phyloP scores from a whole-genome alignment of 2,113 vertebrate genomes.

The Chaetops frenatus region DNA sequence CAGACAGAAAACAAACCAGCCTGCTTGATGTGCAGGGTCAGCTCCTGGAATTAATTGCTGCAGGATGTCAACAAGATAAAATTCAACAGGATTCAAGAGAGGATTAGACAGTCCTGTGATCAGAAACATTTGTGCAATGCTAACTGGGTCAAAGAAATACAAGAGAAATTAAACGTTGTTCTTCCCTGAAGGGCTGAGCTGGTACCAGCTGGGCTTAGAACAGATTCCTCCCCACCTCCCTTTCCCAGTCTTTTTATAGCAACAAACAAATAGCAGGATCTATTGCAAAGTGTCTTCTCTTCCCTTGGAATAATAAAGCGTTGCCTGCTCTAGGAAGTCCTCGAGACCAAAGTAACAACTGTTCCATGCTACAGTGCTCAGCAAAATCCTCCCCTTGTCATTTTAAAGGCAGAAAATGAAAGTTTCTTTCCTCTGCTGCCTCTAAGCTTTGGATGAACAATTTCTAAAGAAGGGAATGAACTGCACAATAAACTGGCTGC shows the following conservation, averaged over 20 bases:
- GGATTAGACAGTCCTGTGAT: constrained; percentile 45
- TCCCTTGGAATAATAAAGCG: not conserved
- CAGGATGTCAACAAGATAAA: constrained; percentile 30
- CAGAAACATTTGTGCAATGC: not conserved
- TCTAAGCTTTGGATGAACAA: not conserved
- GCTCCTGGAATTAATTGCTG: constrained; percentile 2
- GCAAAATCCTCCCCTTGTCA: not conserved
- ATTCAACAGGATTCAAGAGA: not conserved
- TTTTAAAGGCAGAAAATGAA: not conserved
- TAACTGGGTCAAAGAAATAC: constrained; percentile 57
- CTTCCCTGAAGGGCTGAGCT: constrained; percentile 31
- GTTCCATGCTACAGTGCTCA: accelerated
- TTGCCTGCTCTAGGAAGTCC: not conserved
- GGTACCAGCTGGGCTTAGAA: constrained; percentile 18
- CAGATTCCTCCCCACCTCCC: not conserved
- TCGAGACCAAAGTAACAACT: not conserved
- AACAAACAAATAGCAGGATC: not conserved
- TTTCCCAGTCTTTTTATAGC: not conserved
- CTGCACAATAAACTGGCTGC: not conserved
- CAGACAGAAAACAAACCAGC: not conserved
- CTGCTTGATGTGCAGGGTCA: not conserved
- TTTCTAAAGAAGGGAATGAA: not conserved
- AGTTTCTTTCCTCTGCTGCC: not conserved
- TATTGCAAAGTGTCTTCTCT: not conserved
- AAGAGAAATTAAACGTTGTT: not conserved